Evolutionary conservation across 1,140 invertebrate genomes (phyloP).

Genomic region (Telenomus remus): DNA sequence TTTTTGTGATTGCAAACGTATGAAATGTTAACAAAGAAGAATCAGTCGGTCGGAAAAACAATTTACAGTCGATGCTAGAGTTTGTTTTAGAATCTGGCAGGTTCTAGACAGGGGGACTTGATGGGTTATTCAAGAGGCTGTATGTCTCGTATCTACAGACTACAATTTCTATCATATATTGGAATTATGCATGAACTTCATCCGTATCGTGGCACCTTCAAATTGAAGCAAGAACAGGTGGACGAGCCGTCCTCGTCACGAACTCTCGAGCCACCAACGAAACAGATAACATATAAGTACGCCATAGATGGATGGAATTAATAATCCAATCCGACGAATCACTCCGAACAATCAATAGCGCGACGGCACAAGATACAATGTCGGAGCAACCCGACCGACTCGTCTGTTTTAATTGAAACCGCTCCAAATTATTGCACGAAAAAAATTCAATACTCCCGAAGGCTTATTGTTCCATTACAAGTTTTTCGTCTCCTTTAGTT

Average conservation of each 20-base stretch:
- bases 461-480: too few relatives aligned
- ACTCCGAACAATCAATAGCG: background rate
- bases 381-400: background rate
- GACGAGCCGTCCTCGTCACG: conserved; percentile 36
- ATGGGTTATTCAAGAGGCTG: conserved; percentile 58
- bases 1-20: too few relatives aligned
- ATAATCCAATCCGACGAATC: conserved; percentile 21
- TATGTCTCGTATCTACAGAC: conserved; percentile 38
- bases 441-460: too few relatives aligned
- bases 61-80: conserved; percentile 32
- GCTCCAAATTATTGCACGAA: background rate
- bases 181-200: conserved; percentile 58
- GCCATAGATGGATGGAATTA: conserved; percentile 22
- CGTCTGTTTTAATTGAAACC: background rate
- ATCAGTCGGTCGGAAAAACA: conserved; percentile 31
- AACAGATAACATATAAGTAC: conserved; percentile 33
- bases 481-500: too few relatives aligned
- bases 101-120: conserved; percentile 31
- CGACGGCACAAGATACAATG: background rate
- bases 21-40: conserved; percentile 35
- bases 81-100: conserved; percentile 37
- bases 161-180: conserved; percentile 59
- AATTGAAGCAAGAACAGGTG: conserved; percentile 49
- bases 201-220: conserved; percentile 48
- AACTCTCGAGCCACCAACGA: conserved; percentile 17